phyloP scores from a whole-genome alignment of 2,113 vertebrate genomes.

The Sylvietta virens region DNA sequence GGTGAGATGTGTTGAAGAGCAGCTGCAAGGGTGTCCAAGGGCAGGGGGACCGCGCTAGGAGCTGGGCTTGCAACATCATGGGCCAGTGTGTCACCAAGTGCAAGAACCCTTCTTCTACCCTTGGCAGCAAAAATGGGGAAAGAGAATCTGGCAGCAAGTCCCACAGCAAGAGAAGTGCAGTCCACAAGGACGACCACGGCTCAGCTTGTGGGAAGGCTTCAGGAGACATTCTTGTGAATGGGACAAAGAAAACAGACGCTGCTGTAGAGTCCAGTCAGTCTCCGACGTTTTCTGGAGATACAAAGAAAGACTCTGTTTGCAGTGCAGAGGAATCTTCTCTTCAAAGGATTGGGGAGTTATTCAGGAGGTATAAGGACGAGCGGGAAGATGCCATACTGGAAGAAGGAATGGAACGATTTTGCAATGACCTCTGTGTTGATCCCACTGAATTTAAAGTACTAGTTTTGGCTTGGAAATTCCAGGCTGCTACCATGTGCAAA shows the following conservation, averaged over 20 bases:
- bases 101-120: constrained; percentile 96
- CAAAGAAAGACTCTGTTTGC: constrained; percentile 71
- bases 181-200: constrained; percentile 84
- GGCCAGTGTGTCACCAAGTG: constrained; percentile 99
- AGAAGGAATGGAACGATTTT: constrained; percentile 98
- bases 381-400: constrained; percentile 95
- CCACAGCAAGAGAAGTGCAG: constrained; percentile 82
- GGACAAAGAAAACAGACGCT: constrained; percentile 88
- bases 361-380: constrained; percentile 91
- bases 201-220: constrained; percentile 76
- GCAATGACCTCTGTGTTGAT: constrained; percentile 94
- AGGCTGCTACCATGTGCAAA: constrained; percentile 99
- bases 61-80: constrained; percentile 82
- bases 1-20: constrained; percentile 83
- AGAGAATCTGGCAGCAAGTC: constrained; percentile 89
- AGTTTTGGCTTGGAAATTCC: constrained; percentile 98
- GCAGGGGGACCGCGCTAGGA: constrained; percentile 73
- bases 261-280: constrained; percentile 79
- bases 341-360: constrained; percentile 86
- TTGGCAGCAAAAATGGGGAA: constrained; percentile 98
- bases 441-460: constrained; percentile 97
- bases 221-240: constrained; percentile 88
- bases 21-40: constrained; percentile 76
- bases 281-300: constrained; percentile 71
- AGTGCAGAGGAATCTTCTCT: constrained; percentile 84